A percentile compares a stretch with the other conserved stretches of the same genome.
Conservation (phyloP, 2,888 invertebrate species). For the Plusia festucae region DNA sequence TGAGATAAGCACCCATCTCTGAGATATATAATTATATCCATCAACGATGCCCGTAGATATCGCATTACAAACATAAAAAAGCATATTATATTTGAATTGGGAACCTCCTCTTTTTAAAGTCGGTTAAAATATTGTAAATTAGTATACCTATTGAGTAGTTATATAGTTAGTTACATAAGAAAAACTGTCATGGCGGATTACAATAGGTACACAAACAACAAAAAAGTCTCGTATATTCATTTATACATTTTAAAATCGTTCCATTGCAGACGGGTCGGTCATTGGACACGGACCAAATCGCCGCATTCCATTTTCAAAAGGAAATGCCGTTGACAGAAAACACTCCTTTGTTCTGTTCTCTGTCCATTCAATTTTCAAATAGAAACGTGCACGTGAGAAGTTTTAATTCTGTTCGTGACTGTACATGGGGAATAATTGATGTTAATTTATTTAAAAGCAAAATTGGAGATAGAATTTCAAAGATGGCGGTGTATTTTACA, state of each 20-base stretch:
- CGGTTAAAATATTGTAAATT: too few relatives aligned
- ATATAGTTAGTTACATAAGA: too few relatives aligned
- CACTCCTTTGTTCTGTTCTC: slow-evolving; percentile 82
- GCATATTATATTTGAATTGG: too few relatives aligned
- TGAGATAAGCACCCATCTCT: too few relatives aligned
- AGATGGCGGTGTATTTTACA: slow-evolving; percentile 33
- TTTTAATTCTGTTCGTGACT: slow-evolving; percentile 62
- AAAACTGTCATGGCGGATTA: slow-evolving; percentile 38
- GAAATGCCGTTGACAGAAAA: slow-evolving; percentile 83
- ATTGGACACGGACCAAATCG: slow-evolving; percentile 70
- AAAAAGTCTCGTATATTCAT: slow-evolving; percentile 61
- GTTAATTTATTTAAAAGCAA: slow-evolving; percentile 63
- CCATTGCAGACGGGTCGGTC: slow-evolving; percentile 67
- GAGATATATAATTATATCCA: too few relatives aligned
- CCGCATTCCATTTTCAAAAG: slow-evolving; percentile 82
- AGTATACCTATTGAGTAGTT: too few relatives aligned
- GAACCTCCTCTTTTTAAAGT: too few relatives aligned
- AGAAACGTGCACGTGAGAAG: slow-evolving; percentile 69
- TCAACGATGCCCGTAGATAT: too few relatives aligned
- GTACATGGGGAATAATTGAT: slow-evolving; percentile 64
- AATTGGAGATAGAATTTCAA: slow-evolving; percentile 46
- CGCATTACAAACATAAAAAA: too few relatives aligned
- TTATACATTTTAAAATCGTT: slow-evolving; percentile 69
- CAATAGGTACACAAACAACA: slow-evolving; percentile 58
- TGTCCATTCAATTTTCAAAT: slow-evolving; percentile 74